Conservation (phyloP, 2,797 vertebrate genomes). For the Eulemur coronatus region DNA sequence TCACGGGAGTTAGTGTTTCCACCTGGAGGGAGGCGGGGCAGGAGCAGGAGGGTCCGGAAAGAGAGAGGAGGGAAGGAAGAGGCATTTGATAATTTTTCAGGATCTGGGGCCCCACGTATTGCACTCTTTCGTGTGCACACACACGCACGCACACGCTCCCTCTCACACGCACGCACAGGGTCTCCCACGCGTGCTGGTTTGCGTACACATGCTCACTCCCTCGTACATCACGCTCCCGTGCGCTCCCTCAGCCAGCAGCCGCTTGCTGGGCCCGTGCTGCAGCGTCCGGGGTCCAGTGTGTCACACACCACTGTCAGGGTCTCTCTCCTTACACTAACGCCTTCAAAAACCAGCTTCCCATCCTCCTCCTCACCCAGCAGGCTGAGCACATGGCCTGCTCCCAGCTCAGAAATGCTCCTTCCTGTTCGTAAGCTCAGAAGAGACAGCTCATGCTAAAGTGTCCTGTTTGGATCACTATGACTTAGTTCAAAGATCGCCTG, state of each 20-base stretch:
- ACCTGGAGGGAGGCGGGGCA: neutral
- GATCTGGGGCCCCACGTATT: rapidly evolving
- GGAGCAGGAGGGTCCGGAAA: neutral
- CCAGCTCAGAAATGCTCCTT: neutral
- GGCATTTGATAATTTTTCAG: neutral
- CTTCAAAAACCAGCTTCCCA: neutral
- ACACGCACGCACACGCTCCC: no score
- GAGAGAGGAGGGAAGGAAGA: neutral
- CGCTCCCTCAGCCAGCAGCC: no score
- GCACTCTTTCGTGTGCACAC: rapidly evolving
- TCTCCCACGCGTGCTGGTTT: no score
- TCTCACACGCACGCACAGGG: no score
- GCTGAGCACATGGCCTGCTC: neutral
- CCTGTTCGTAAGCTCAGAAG: neutral
- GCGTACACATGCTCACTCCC: no score
- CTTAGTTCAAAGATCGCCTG: neutral
- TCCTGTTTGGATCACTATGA: neutral
- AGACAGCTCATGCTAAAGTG: neutral
- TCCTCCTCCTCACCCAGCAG: no score
- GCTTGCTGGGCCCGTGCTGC: neutral
- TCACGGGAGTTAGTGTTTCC: neutral
- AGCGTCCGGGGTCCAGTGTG: neutral
- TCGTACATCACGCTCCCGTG: rapidly evolving
- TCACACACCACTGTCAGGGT: neutral
- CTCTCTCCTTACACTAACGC: neutral